Evolutionary conservation across 35 echinoderm and acorn worm genomes (phyloP), one percentile per base, ranked within the genome.

Genomic region (Apostichopus californicus): DNA sequence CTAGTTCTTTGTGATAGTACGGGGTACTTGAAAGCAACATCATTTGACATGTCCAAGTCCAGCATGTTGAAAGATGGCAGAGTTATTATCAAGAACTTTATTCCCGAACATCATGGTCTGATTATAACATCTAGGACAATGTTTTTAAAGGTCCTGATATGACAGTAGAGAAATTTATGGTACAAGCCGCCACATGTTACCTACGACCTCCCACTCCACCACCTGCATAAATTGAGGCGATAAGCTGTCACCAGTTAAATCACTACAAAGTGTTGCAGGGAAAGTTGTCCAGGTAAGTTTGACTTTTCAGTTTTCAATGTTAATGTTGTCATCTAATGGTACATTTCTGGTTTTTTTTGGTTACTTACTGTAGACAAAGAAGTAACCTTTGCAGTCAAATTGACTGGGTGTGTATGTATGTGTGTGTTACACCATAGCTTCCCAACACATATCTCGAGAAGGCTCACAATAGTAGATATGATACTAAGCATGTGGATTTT

Each of bases 281-380:
- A 84, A 18, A 84, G n/a, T 84, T 84, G 18, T 14, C 52, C 81
- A 57, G 57, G 81, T 84, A 59, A 59, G 55, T 85, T 60, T 11
- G 57, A 60, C 57, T 60, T 60, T 60, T 11, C 57, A 60, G 57
- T 11, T 60, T 11, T 8, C 6, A 60, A 60, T 60, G 6, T 6
- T 60, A 60, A 60, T 60, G 57, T 6, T 60, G 6, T 60, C 57
- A 60, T 28, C 26, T 28, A 28, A 28, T 28, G 26, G 26, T 28
- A 28, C 26, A 28, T 28, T 28, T 28, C 26, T 28, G 26, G 0
- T 28, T 28, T 28, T 28, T 28, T 28, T 28, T 28, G 26, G 26
- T 28, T 28, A 28, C 26, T 28, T 28, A 28, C 26, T 28, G 26
- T 28, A 28, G 26, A 28, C 26, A 28, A 28, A 28, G 26, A 28